Evolutionary conservation across 2,888 invertebrate genomes (phyloP).

Genomic region (Anarsia innoxiella): DNA sequence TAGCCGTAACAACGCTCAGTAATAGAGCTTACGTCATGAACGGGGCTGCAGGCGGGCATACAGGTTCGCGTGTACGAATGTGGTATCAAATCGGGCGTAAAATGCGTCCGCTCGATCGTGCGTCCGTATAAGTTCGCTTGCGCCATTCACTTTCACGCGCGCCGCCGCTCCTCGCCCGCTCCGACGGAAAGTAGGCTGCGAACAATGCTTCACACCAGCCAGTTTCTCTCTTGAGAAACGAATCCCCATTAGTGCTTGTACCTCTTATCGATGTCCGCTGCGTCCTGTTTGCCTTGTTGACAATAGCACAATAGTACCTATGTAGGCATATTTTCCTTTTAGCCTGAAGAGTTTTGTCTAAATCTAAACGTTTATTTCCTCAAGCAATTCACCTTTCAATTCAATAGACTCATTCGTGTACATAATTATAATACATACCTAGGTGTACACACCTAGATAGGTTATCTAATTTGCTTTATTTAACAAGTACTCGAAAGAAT

Average conservation of each 20-base stretch:
- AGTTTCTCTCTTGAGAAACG: constrained; percentile 67
- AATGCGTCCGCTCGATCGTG: constrained; percentile 45
- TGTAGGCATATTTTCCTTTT: too few species aligned
- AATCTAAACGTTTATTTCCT: too few species aligned
- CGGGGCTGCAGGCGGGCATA: constrained; percentile 23
- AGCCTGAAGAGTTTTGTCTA: too few species aligned
- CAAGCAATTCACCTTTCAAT: too few species aligned
- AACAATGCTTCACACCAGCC: constrained; percentile 55
- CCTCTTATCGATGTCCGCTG: constrained; percentile 31
- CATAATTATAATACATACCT: too few species aligned
- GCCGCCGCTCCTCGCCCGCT: constrained; percentile 31
- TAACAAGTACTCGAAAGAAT: too few species aligned
- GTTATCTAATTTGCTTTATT: too few species aligned
- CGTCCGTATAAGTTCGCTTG: constrained; percentile 33
- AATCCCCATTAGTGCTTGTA: constrained; percentile 37
- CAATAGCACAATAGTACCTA: background rate
- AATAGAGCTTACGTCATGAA: constrained; percentile 24
- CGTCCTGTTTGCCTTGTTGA: constrained; percentile 11
- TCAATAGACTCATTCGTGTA: too few species aligned
- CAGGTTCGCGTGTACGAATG: constrained; percentile 52
- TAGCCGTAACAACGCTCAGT: constrained; percentile 18
- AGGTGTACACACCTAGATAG: too few species aligned
- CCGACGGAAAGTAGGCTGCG: constrained; percentile 64
- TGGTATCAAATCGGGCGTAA: constrained; percentile 54
- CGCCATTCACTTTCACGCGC: constrained; percentile 70